Evolutionary conservation across 1,140 invertebrate genomes (phyloP).

Genomic region (Apis laboriosa): DNA sequence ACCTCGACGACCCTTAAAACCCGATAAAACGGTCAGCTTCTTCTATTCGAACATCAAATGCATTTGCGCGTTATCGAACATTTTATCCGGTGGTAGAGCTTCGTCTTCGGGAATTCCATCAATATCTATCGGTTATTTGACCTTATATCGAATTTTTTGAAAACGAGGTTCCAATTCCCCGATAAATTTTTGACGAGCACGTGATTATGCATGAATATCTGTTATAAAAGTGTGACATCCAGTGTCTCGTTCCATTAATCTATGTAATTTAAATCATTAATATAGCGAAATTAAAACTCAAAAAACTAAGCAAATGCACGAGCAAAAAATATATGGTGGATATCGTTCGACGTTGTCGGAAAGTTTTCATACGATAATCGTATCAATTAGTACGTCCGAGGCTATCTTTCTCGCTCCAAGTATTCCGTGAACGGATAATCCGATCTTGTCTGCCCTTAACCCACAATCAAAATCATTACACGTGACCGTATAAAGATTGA

Average conservation of each 20-base stretch:
- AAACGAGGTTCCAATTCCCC: neutral
- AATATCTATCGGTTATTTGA: conserved; percentile 7
- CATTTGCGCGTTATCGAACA: conserved; percentile 35
- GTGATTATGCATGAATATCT: too few species aligned
- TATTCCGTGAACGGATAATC: neutral
- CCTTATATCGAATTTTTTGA: neutral
- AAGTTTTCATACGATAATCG: conserved; percentile 49
- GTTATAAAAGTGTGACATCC: neutral
- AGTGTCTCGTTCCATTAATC: neutral
- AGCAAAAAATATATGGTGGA: too few species aligned
- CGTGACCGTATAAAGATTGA: neutral
- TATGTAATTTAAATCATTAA: neutral
- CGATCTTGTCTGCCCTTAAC: neutral
- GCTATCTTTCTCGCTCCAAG: conserved; percentile 12
- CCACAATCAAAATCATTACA: too few species aligned
- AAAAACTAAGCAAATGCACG: neutral
- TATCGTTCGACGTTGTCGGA: conserved; percentile 15
- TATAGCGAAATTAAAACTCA: neutral
- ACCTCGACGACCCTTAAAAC: conserved; percentile 61
- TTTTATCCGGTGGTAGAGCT: conserved; percentile 23
- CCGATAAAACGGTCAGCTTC: conserved; percentile 47
- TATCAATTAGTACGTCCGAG: conserved; percentile 27
- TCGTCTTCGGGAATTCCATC: conserved; percentile 10
- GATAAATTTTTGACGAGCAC: neutral
- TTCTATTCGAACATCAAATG: conserved; percentile 25